phyloP scores from a whole-genome alignment of 37 sponge, comb jelly and placozoan genomes.

The Beroe ovata region DNA sequence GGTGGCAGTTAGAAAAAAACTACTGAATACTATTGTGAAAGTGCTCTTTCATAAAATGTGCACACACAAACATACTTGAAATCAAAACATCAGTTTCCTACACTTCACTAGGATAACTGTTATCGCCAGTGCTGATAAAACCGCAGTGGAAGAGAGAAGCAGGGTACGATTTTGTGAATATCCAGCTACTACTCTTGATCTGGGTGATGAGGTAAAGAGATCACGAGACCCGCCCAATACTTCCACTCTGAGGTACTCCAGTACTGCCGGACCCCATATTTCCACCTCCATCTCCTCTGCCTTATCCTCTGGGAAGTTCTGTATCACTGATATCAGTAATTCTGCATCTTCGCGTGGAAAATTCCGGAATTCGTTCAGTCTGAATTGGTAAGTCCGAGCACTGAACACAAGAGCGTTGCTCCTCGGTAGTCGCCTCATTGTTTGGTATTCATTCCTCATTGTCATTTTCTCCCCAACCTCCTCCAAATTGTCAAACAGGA shows the following conservation, averaged over 20 bases:
- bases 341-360: background rate
- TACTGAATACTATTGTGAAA: too few species aligned
- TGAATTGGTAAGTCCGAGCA: background rate
- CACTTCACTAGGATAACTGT: too few species aligned
- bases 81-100: too few species aligned
- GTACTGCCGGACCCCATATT: background rate
- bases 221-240: background rate
- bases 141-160: too few species aligned
- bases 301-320: background rate
- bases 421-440: background rate
- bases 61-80: too few species aligned
- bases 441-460: background rate
- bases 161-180: too few species aligned
- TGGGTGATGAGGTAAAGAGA: too few species aligned
- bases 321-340: background rate
- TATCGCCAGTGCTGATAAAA: too few species aligned
- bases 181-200: too few species aligned
- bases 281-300: background rate
- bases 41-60: too few species aligned
- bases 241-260: background rate
- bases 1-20: too few species aligned
- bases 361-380: background rate
- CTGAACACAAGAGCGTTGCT: background rate
- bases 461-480: background rate
- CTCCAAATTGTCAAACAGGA: too few species aligned